phyloP scores from a whole-genome alignment of 2,888 invertebrate species.

The Torymus aiolomorphi region DNA sequence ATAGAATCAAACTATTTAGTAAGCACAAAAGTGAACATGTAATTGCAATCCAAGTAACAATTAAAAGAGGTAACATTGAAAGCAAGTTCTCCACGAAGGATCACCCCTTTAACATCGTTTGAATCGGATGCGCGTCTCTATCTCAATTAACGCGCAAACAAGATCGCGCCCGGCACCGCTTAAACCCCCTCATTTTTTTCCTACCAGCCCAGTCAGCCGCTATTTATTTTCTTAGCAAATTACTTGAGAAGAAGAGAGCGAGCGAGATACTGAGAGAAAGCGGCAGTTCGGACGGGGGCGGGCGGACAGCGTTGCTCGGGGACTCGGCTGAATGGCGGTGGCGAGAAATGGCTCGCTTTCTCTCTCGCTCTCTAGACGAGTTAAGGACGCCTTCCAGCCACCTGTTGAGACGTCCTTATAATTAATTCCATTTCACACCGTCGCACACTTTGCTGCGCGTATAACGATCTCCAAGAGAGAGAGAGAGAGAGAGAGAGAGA shows the following conservation, averaged over 20 bases:
- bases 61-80: background rate
- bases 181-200: conserved; percentile 43
- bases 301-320: background rate
- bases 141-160: conserved; percentile 55
- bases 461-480: conserved; percentile 31
- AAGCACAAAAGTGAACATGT: no score
- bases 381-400: conserved; percentile 74
- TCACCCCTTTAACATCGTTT: conserved; percentile 18
- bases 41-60: background rate
- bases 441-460: conserved; percentile 58
- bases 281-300: conserved; percentile 15
- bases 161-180: conserved; percentile 36
- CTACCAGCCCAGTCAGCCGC: conserved; percentile 62
- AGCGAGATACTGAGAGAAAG: conserved; percentile 10
- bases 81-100: background rate
- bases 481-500: background rate
- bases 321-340: conserved; percentile 56
- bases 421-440: conserved; percentile 75
- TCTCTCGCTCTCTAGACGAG: conserved; percentile 51
- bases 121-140: conserved; percentile 20
- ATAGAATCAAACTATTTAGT: no score
- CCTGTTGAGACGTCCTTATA: conserved; percentile 74
- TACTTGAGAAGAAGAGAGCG: conserved; percentile 64
- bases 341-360: conserved; percentile 35
- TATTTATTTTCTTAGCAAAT: conserved; percentile 75